phyloP scores from a whole-genome alignment of 2,797 vertebrate species.

The Aphelocoma californica region DNA sequence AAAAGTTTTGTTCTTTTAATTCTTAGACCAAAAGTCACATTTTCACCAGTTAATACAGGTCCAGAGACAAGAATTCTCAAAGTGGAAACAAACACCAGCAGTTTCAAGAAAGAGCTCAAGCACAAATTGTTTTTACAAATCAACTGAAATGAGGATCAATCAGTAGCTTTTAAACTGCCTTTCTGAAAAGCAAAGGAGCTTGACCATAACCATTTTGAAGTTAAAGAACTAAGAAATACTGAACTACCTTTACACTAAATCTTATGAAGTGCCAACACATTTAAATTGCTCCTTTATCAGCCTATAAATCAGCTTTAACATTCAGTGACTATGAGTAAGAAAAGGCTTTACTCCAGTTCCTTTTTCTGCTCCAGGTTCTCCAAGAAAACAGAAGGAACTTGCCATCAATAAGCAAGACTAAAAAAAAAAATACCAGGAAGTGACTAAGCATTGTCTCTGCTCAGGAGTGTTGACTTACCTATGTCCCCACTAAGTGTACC shows the following conservation, averaged over 20 bases:
- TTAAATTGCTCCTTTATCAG: not conserved
- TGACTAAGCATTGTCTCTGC: not conserved
- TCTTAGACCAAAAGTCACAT: not conserved
- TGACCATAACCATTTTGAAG: not conserved
- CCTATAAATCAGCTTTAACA: not conserved
- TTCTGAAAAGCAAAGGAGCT: not conserved
- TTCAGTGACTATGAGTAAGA: not conserved
- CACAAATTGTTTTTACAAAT: not conserved
- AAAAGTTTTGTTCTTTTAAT: not conserved
- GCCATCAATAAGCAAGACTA: not conserved
- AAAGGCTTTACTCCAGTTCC: not conserved
- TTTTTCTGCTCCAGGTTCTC: not conserved
- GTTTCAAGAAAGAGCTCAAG: not conserved
- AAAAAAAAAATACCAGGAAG: not conserved
- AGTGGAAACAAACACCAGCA: not conserved
- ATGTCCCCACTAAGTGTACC: not conserved
- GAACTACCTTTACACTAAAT: not conserved
- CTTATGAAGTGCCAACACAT: not conserved
- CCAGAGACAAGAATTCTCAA: not conserved
- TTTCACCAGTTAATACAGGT: not conserved
- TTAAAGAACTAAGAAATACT: not conserved
- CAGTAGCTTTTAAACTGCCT: not conserved
- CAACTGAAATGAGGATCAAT: not conserved
- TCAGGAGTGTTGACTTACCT: not conserved
- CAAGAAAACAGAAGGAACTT: not conserved